Percentiles rank a stretch among this genome's conserved stretches.
Evolutionary conservation across 1,140 invertebrate species (phyloP).

Genomic region (Sarcophaga peregrina): DNA sequence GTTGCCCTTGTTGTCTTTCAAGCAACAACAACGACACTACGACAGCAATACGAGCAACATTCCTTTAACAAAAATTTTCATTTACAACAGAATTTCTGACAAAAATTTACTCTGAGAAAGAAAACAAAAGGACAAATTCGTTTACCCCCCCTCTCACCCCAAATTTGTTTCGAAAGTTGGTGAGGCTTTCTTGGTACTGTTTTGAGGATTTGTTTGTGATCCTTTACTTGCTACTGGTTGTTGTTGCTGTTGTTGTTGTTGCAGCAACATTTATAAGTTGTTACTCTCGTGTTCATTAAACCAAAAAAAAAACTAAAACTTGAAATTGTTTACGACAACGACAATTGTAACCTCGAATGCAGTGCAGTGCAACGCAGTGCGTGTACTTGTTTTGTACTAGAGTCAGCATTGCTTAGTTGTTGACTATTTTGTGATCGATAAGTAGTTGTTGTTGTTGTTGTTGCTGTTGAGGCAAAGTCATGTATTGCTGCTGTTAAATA

Average conservation of each 20-base stretch:
- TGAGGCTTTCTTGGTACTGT: neutral
- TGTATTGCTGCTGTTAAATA: neutral
- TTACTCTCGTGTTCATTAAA: constrained; percentile 32
- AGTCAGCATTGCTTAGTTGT: neutral
- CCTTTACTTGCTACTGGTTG: neutral
- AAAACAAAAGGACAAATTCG: too few species aligned
- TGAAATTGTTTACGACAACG: constrained; percentile 36
- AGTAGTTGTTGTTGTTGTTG: neutral
- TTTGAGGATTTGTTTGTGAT: neutral
- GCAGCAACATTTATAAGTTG: neutral
- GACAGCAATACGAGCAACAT: too few species aligned
- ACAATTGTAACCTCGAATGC: constrained; percentile 35
- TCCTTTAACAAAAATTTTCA: too few species aligned
- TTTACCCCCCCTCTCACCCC: too few species aligned
- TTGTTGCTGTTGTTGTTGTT: neutral
- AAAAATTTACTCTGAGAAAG: too few species aligned
- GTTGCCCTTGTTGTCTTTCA: too few species aligned
- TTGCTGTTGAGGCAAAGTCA: neutral
- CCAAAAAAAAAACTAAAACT: constrained; percentile 11
- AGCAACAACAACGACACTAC: too few species aligned
- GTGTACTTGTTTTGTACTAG: neutral
- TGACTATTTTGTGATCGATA: neutral
- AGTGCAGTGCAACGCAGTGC: neutral
- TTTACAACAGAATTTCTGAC: too few species aligned
- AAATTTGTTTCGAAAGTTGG: too few species aligned